Conservation (phyloP, 1,140 invertebrate species). For the Listronotus bonariensis region DNA sequence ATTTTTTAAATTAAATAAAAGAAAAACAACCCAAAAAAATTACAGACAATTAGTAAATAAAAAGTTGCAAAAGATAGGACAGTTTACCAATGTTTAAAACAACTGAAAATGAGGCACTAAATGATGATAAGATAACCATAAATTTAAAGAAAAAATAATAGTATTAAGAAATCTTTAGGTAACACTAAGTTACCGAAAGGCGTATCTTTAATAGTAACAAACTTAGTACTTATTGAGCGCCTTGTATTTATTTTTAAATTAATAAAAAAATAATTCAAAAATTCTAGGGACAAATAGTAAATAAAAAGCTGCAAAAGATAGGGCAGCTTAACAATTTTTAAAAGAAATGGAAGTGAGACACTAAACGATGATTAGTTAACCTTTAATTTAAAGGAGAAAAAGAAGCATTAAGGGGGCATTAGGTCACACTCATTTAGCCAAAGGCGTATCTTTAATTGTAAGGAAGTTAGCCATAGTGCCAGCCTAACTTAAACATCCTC, state of each 20-base stretch:
- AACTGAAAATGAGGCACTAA: constrained; percentile 21
- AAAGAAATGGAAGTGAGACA: constrained; percentile 17
- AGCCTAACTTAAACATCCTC: too few relatives aligned
- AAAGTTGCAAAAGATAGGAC: background rate
- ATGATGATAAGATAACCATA: constrained; percentile 40
- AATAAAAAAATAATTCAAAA: too few relatives aligned
- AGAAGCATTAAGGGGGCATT: constrained; percentile 40
- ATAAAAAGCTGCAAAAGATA: background rate
- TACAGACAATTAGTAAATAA: background rate
- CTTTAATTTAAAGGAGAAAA: constrained; percentile 43
- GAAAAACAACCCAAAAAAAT: too few relatives aligned
- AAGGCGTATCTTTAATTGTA: too few relatives aligned
- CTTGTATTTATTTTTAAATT: too few relatives aligned
- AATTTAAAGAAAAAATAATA: constrained; percentile 43
- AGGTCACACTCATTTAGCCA: too few relatives aligned
- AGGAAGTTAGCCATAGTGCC: too few relatives aligned
- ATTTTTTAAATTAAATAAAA: too few relatives aligned
- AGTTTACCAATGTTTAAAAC: constrained; percentile 20
- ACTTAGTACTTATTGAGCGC: too few relatives aligned
- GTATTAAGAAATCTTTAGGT: constrained; percentile 42
- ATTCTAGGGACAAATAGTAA: too few relatives aligned
- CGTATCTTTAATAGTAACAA: too few relatives aligned
- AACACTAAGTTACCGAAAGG: too few relatives aligned
- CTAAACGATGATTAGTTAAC: constrained; percentile 38
- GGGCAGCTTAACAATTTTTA: constrained; percentile 10